Evolutionary conservation across 2,113 vertebrate species (phyloP).

Genomic region (Pachypanchax playfairii): DNA sequence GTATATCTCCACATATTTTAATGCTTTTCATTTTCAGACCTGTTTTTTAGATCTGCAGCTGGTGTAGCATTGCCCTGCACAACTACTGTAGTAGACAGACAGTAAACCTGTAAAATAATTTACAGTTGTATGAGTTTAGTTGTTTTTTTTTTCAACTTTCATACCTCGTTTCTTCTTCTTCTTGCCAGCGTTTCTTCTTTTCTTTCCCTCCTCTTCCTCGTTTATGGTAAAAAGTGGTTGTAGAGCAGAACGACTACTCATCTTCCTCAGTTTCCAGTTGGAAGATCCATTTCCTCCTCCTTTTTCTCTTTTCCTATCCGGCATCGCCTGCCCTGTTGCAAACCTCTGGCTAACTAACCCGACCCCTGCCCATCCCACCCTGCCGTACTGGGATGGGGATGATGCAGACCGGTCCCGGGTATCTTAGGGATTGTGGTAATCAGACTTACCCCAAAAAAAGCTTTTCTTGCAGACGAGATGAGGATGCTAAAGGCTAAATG

Average conservation of each 20-base stretch:
- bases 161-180: constrained; percentile 84
- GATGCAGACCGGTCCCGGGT: constrained; percentile 16
- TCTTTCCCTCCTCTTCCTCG: constrained; percentile 95
- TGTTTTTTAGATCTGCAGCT: not conserved
- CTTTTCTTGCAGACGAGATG: constrained; percentile 20
- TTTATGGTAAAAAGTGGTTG: constrained; percentile 92
- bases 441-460: constrained; percentile 40
- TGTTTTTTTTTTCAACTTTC: constrained; percentile 27
- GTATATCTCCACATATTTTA: not conserved
- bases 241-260: constrained; percentile 80
- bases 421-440: constrained; percentile 17
- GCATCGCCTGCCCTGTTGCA: constrained; percentile 63
- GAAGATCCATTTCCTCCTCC: constrained; percentile 50
- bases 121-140: not conserved
- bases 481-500: constrained; percentile 71
- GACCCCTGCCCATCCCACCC: constrained; percentile 63
- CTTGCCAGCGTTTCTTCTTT: constrained; percentile 65
- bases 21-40: not conserved
- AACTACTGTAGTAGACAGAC: no score
- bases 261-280: constrained; percentile 85
- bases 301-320: constrained; percentile 49
- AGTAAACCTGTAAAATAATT: constrained; percentile 5
- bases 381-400: constrained; percentile 6
- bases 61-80: no score
- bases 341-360: constrained; percentile 65